Evolutionary conservation across 2,797 vertebrate species (phyloP).

Genomic region (Acridotheres tristis): DNA sequence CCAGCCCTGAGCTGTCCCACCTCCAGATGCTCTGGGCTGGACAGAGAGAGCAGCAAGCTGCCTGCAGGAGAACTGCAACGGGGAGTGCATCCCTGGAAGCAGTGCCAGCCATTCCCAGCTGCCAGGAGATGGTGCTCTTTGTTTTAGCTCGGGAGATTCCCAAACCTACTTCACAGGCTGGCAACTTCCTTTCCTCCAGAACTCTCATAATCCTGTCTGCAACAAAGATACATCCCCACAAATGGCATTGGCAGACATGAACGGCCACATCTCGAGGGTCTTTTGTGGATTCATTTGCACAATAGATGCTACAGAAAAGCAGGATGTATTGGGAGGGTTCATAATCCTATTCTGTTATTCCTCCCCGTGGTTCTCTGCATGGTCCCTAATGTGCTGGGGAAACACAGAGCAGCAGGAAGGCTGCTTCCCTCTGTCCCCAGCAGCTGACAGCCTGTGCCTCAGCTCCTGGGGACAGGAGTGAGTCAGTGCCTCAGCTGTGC

Average conservation of each 20-base stretch:
- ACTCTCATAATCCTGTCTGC: neutral
- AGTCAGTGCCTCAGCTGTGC: neutral
- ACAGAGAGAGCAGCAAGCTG: neutral
- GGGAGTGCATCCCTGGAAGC: neutral
- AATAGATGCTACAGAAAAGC: neutral
- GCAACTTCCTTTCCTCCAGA: neutral
- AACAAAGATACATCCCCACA: neutral
- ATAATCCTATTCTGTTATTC: neutral
- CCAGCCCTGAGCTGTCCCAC: neutral
- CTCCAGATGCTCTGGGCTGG: neutral
- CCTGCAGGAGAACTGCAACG: neutral
- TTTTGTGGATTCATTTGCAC: neutral
- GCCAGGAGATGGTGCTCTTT: conserved; percentile 69
- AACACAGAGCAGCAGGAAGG: neutral
- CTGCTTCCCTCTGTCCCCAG: neutral
- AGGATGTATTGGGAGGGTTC: rapidly evolving
- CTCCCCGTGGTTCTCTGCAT: neutral
- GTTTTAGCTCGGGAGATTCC: neutral
- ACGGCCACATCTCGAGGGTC: too few species aligned
- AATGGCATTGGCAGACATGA: too few species aligned
- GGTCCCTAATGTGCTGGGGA: neutral
- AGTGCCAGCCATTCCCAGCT: neutral
- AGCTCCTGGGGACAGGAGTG: neutral
- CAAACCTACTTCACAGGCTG: neutral
- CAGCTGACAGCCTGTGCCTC: neutral